Conservation (phyloP, 2,888 invertebrate species). For the Orthosia gracilis region DNA sequence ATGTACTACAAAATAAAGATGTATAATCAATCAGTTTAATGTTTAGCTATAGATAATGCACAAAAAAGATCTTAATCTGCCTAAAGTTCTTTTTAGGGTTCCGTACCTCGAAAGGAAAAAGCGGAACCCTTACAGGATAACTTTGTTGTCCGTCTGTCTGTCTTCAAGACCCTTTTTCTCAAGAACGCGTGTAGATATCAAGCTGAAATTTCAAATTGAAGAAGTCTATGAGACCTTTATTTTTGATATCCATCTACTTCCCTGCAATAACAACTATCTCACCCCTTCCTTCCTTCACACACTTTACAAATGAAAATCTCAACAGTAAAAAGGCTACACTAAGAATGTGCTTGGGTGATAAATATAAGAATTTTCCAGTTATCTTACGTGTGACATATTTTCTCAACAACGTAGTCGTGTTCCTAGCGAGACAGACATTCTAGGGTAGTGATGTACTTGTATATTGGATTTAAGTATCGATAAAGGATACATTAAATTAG, state of each 20-base stretch:
- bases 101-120: no score
- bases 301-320: constrained; percentile 1
- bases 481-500: neutral
- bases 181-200: no score
- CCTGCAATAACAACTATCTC: neutral
- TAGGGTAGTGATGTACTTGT: constrained; percentile 44
- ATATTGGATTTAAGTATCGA: constrained; percentile 2
- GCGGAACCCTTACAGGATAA: no score
- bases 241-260: neutral
- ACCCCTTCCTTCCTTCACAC: neutral
- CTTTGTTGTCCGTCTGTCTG: no score
- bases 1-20: no score
- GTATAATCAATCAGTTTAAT: no score
- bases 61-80: no score
- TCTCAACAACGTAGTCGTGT: constrained; percentile 58
- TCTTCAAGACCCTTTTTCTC: no score
- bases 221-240: no score
- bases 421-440: constrained; percentile 54
- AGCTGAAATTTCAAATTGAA: no score
- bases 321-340: neutral
- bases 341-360: constrained; percentile 42
- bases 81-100: no score
- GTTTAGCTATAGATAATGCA: no score
- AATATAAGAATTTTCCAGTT: constrained; percentile 45
- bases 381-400: constrained; percentile 65